Evolutionary conservation across 2,113 vertebrate genomes (phyloP), one percentile per base, ranked within the genome.

Genomic region (Hemiprocne comata): DNA sequence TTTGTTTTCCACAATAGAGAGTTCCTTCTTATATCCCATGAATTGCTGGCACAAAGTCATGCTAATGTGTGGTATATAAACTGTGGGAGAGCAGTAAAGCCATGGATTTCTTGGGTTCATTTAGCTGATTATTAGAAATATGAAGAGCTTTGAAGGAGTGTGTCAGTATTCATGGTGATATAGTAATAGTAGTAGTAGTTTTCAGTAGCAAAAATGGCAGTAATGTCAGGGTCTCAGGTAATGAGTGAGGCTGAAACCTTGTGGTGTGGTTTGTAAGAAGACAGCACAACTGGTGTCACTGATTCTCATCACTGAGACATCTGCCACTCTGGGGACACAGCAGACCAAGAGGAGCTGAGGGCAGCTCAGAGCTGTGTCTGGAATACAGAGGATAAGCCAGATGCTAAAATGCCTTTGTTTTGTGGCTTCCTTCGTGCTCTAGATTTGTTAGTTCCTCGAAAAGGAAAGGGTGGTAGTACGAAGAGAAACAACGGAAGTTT

Each of bases 121-220:
- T 81, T 62, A 72, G 21, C 18, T 48, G 42, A 24, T 28, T 48
- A 11, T n/a, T 71, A 53, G 54, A 58, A 78, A 62, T 78, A 51
- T 8, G 34, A 40, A 50, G 38, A 58, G 19, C 29, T 77, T 21
- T 73, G 71, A 67, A 57, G 15, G 6, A 70, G 7, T 53, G 6
- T 33, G 11, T 18, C 0, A 0, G 13, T 57, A 10, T 61, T 66
- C 5, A 2, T 36, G 13, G 23, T 67, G 25, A 19, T 40, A 7
- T 13, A 23, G 36, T 50, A 46, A n/a, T 17, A 10, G 12, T 36
- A 28, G 28, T 14, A 3, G 24, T 51, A 14, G 36, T 46, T 74
- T 71, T 34, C 25, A 13, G 23, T n/a, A 28, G 8, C 50, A 51
- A 44, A 67, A 38, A 28, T 33, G 12, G 6, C 20, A 9, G 7